These are phyloP conservation scores for Fregata magnificens DNA, from an alignment of 2,113 vertebrate species.

Conservation along the genomic window DNA sequence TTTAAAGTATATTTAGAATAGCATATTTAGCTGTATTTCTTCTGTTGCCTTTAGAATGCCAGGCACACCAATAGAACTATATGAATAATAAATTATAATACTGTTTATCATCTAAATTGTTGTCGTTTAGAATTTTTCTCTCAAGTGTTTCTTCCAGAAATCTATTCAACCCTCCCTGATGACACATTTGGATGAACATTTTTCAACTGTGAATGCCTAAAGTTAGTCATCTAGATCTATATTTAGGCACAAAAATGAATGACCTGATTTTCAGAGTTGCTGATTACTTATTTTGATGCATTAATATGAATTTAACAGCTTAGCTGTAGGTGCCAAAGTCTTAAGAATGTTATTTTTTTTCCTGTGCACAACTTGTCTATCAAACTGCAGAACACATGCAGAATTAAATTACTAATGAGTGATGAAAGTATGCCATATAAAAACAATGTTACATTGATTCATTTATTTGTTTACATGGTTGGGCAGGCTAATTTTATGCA, in stretches of 20 bases:
- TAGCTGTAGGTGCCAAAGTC: constrained; percentile 52
- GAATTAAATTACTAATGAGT: constrained; percentile 43
- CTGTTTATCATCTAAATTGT: constrained; percentile 57
- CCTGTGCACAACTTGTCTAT: constrained; percentile 25
- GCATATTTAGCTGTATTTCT: constrained; percentile 30
- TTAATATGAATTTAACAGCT: constrained; percentile 51
- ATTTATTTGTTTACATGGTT: constrained; percentile 41
- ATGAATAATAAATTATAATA: constrained; percentile 63
- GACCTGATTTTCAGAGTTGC: constrained; percentile 48
- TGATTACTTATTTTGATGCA: constrained; percentile 48
- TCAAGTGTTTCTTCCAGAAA: constrained; percentile 57
- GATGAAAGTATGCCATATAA: constrained; percentile 15
- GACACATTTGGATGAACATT: constrained; percentile 61
- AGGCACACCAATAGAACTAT: constrained; percentile 37
- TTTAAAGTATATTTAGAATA: constrained; percentile 45
- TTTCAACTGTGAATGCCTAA: constrained; percentile 52
- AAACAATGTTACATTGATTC: constrained; percentile 33
- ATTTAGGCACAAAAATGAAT: constrained; percentile 51
- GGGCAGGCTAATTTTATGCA: constrained; percentile 10
- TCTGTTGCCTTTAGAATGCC: constrained; percentile 25
- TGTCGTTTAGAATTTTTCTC: constrained; percentile 37
- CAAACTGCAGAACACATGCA: constrained; percentile 14
- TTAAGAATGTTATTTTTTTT: not conserved
- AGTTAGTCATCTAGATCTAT: constrained; percentile 58
- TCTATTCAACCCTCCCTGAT: constrained; percentile 24